Conservation (phyloP, 2,113 vertebrate species). For the Saguinus midas region DNA sequence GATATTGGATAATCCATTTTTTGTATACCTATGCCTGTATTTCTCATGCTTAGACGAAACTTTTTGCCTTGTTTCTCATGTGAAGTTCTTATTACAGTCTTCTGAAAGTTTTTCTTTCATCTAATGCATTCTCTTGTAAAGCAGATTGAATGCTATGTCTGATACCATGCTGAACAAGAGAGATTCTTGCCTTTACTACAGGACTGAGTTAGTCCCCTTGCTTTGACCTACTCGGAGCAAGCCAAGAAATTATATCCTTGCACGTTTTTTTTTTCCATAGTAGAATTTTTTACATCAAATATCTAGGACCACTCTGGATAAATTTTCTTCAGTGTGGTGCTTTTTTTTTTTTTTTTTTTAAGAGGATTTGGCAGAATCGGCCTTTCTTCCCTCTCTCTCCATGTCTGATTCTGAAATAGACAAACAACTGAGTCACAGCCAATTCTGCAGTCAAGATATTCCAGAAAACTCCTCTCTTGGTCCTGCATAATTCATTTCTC, state of each 20-base stretch:
- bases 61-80: neutral
- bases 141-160: neutral
- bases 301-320: constrained; percentile 1
- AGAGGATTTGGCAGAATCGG: constrained; percentile 22
- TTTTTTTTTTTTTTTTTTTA: neutral
- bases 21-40: neutral
- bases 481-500: constrained; percentile 25
- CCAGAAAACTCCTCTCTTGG: constrained; percentile 39
- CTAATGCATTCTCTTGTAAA: neutral
- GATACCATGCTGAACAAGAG: neutral
- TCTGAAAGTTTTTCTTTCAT: neutral
- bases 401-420: constrained; percentile 41
- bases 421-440: constrained; percentile 37
- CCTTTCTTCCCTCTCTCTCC: constrained; percentile 16
- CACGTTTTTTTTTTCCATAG: neutral
- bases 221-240: neutral
- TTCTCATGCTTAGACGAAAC: neutral
- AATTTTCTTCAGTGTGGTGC: constrained; percentile 41
- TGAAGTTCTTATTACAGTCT: neutral
- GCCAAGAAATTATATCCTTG: constrained; percentile 2
- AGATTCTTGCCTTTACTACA: neutral
- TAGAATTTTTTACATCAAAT: constrained; percentile 36
- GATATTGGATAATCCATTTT: neutral
- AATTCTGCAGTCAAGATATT: constrained; percentile 16
- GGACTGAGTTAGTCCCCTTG: neutral